Conservation (phyloP, 2,888 invertebrate species). For the Diploptera punctata region DNA sequence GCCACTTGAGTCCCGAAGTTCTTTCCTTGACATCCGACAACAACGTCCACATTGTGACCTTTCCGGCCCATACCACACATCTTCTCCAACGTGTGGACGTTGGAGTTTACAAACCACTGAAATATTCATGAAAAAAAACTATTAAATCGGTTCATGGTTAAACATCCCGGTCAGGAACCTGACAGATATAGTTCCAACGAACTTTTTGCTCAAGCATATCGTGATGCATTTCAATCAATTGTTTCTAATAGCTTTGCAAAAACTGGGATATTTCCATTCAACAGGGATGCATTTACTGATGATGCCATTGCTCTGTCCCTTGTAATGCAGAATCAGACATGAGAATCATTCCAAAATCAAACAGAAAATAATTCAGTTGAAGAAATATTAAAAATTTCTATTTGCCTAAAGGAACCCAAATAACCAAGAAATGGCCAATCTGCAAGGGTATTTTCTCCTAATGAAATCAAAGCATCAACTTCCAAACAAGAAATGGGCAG, state of each 20-base stretch:
- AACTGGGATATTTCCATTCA: neutral
- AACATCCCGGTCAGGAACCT: neutral
- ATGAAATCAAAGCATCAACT: too few relatives aligned
- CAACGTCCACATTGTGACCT: neutral
- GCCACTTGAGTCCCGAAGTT: neutral
- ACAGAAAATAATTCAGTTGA: too few relatives aligned
- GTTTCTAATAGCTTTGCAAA: neutral
- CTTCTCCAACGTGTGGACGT: neutral
- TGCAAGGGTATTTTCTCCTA: too few relatives aligned
- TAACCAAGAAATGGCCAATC: too few relatives aligned
- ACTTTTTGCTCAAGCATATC: too few relatives aligned
- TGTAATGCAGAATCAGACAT: too few relatives aligned
- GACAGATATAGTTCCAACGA: neutral
- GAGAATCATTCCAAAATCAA: too few relatives aligned
- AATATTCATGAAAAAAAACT: neutral
- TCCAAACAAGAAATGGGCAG: too few relatives aligned
- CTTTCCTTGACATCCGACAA: conserved; percentile 3
- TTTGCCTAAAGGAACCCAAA: too few relatives aligned
- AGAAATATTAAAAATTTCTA: too few relatives aligned
- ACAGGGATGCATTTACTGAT: neutral
- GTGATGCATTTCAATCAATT: neutral
- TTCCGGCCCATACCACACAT: neutral
- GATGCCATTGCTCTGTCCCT: neutral
- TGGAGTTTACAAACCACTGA: conserved; percentile 5
- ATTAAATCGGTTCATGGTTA: neutral